phyloP scores from a whole-genome alignment of 2,797 vertebrate species.

The Epinephelus coioides region DNA sequence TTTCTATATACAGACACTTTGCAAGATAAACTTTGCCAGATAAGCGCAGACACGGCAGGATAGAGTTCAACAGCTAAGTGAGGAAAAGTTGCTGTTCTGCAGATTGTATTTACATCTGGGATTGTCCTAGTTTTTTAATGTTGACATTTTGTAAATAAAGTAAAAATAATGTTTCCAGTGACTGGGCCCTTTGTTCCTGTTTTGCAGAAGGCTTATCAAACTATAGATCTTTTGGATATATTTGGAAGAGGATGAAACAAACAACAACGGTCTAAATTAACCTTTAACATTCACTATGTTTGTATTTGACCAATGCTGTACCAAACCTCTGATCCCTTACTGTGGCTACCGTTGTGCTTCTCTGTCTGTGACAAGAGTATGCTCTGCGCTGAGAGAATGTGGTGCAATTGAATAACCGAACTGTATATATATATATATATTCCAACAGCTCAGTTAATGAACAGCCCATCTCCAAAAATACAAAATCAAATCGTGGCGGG shows the following conservation, averaged over 20 bases:
- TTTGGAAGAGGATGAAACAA: conserved; percentile 26
- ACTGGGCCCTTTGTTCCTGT: conserved; percentile 7
- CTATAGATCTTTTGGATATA: neutral
- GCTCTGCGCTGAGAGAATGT: no score
- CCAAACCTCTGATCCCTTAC: no score
- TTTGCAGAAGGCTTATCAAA: conserved; percentile 11
- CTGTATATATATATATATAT: no score
- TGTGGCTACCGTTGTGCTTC: no score
- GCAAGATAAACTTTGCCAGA: conserved; percentile 65
- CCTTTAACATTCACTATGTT: neutral
- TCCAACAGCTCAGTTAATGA: no score
- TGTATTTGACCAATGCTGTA: neutral
- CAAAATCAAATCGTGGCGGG: no score
- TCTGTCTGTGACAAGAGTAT: no score
- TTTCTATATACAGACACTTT: conserved; percentile 59
- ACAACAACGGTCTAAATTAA: neutral
- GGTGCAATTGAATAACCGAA: no score
- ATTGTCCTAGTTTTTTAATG: conserved; percentile 34
- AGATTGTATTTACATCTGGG: conserved; percentile 38
- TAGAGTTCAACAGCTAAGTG: conserved; percentile 32
- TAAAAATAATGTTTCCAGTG: conserved; percentile 15
- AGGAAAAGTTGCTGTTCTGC: conserved; percentile 19
- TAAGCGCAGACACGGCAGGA: conserved; percentile 29
- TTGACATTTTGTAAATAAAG: conserved; percentile 24
- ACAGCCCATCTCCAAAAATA: no score